A percentile compares a stretch with the other conserved stretches of the same genome.
Evolutionary conservation across 2,797 vertebrate genomes (phyloP).

Genomic region (Acrocephalus scirpaceus): DNA sequence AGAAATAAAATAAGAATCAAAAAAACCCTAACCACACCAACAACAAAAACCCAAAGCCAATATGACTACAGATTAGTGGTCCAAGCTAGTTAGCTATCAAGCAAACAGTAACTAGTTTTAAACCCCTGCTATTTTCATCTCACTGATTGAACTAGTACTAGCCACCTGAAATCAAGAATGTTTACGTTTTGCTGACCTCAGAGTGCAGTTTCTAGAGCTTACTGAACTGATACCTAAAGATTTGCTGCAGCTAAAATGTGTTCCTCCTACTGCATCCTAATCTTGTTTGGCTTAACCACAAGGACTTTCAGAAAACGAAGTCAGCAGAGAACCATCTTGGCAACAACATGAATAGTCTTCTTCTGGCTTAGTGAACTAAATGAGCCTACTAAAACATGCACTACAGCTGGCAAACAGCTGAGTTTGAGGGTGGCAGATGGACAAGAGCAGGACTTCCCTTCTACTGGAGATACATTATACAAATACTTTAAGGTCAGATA

Average conservation of each 20-base stretch:
- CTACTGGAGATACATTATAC: background rate
- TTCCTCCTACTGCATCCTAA: background rate
- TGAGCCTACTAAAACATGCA: background rate
- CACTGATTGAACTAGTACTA: background rate
- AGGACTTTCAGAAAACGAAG: background rate
- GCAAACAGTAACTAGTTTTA: background rate
- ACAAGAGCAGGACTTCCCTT: background rate
- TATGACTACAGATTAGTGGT: background rate
- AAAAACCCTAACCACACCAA: background rate
- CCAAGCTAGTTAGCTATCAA: background rate
- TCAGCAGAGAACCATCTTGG: background rate
- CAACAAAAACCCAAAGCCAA: background rate
- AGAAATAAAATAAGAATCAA: background rate
- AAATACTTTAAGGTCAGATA: background rate
- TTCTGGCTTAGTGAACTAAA: background rate
- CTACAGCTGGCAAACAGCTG: background rate
- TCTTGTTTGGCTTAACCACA: background rate
- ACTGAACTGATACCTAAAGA: background rate
- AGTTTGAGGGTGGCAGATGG: background rate
- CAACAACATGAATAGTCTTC: background rate
- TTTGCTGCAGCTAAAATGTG: background rate
- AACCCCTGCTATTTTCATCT: background rate
- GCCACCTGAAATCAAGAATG: background rate
- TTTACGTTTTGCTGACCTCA: background rate
- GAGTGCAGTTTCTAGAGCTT: background rate